A percentile compares a stretch with the other conserved stretches of the same genome.
These are phyloP conservation scores for Melitaea cinxia DNA, from an alignment of 1,140 invertebrate species.

Conservation along the genomic window DNA sequence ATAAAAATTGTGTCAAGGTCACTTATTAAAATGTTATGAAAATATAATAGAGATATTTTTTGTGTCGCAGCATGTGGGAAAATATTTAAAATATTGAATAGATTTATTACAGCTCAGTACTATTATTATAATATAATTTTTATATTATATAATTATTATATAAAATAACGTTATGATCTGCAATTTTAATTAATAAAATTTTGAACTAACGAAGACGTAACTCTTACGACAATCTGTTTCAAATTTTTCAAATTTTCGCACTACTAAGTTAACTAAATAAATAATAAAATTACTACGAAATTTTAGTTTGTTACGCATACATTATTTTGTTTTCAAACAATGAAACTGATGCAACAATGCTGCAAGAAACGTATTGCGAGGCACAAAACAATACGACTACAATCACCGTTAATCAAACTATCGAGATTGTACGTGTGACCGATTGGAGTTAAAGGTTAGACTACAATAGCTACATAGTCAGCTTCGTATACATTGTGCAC, in stretches of 20 bases:
- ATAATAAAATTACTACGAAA: neutral
- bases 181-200: too few relatives aligned
- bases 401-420: slow-evolving; percentile 33
- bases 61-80: neutral
- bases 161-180: too few relatives aligned
- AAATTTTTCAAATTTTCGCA: too few relatives aligned
- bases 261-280: too few relatives aligned
- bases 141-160: too few relatives aligned
- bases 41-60: neutral
- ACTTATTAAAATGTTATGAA: neutral
- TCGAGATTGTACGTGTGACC: slow-evolving; percentile 31
- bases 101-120: too few relatives aligned
- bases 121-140: too few relatives aligned
- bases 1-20: neutral
- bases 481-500: neutral
- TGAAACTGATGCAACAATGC: slow-evolving; percentile 18
- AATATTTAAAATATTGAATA: neutral
- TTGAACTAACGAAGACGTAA: too few relatives aligned
- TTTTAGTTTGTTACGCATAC: neutral
- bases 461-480: neutral
- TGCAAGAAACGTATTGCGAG: slow-evolving; percentile 36
- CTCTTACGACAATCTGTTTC: too few relatives aligned
- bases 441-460: slow-evolving; percentile 29
- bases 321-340: neutral
- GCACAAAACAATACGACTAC: slow-evolving; percentile 35